Evolutionary conservation across 2,113 vertebrate species (phyloP).

Genomic region (Melanerpes formicivorus): DNA sequence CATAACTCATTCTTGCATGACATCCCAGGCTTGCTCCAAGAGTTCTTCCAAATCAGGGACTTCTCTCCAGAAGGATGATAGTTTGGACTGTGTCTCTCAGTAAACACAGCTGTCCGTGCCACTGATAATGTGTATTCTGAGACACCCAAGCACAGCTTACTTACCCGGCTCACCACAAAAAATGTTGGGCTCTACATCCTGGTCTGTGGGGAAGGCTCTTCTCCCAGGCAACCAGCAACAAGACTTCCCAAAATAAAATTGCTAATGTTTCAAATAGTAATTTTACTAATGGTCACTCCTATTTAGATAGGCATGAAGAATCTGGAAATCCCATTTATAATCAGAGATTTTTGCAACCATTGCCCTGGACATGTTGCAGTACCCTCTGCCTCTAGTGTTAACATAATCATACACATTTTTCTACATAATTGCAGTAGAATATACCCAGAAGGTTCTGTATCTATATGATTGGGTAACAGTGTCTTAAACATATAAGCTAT

Average conservation of each 20-base stretch:
- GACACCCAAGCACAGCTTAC: neutral
- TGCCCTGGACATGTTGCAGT: neutral
- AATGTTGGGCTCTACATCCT: fast-evolving
- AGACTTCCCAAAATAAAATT: neutral
- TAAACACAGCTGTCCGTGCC: neutral
- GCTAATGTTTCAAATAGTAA: neutral
- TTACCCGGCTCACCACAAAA: neutral
- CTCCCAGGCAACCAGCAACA: no score
- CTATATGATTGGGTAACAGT: neutral
- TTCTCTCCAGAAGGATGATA: neutral
- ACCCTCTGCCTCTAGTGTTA: neutral
- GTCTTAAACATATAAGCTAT: neutral
- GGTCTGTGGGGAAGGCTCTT: neutral
- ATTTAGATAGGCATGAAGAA: neutral
- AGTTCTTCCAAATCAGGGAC: neutral
- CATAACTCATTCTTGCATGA: neutral
- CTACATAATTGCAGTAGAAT: neutral
- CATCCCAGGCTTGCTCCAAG: neutral
- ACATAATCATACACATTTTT: neutral
- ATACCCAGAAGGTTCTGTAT: neutral
- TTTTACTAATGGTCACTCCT: neutral
- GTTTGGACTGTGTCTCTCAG: neutral
- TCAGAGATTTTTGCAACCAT: neutral
- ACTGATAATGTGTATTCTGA: neutral
- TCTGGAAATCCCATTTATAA: neutral